These are phyloP conservation scores for Ophioninae sp. DNA, from an alignment of 2,888 invertebrate genomes.

Conservation along the genomic window DNA sequence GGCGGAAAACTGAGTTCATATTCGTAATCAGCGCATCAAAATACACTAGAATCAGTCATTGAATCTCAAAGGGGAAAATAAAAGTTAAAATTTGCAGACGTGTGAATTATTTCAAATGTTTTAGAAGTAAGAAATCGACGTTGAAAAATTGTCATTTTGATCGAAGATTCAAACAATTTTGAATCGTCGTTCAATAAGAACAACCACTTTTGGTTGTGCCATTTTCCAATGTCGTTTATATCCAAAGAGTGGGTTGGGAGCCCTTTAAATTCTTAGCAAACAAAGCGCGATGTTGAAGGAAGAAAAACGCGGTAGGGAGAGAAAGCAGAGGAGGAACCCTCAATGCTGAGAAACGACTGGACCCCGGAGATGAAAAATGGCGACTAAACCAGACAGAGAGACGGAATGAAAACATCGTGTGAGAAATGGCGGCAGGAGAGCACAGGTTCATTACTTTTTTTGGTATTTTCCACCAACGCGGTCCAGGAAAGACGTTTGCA, in stretches of 20 bases:
- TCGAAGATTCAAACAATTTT: not conserved
- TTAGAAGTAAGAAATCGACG: too few species aligned
- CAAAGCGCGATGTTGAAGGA: constrained; percentile 1
- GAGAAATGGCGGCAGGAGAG: constrained; percentile 55
- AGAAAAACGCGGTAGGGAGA: not conserved
- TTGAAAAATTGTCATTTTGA: too few species aligned
- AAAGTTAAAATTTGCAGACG: too few species aligned
- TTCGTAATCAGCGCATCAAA: too few species aligned
- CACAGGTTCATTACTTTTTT: constrained; percentile 64
- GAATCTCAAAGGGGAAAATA: too few species aligned
- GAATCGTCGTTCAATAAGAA: not conserved
- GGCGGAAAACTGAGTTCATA: too few species aligned
- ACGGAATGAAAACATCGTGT: constrained; percentile 52
- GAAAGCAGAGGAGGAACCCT: not conserved
- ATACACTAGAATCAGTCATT: too few species aligned
- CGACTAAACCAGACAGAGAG: constrained; percentile 51
- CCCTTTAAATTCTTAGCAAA: constrained; percentile 32
- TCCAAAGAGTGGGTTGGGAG: not conserved
- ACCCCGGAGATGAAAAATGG: constrained; percentile 40
- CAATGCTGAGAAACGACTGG: constrained; percentile 19
- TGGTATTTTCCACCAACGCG: constrained; percentile 45
- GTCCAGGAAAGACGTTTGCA: constrained; percentile 48
- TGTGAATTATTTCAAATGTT: too few species aligned
- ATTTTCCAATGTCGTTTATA: not conserved
- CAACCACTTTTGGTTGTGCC: constrained; percentile 4